Base-by-base conservation (phyloP, 2,113 vertebrate genomes). In the Labeo catla region DNA sequence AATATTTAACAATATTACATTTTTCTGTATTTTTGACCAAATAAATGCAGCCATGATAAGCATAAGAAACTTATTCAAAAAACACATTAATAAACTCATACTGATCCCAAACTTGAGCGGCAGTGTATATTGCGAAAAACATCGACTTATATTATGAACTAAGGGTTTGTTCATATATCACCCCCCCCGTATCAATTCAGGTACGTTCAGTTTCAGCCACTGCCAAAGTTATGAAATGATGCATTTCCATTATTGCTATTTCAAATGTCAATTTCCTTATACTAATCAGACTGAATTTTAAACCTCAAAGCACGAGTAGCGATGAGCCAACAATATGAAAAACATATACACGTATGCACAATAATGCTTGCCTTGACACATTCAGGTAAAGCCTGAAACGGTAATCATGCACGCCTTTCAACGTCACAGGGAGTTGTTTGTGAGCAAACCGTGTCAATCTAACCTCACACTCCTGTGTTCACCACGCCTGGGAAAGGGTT, bases 181-280 rank as follows among this genome's bases (percentile, higher is more conserved):
- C 28, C 19, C 70, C 16, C 16, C 4, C 68, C 6, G 49, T 77
- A 57, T 78, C 76, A 43, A 19, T 61, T 39, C 43, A 74, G 23
- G 11, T 39, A 34, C 11, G 34, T 13, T 43, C 36, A 63, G 54
- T 80, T 63, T 63, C 54, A 61, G 7, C 47, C 72, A 76, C 3
- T 6, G 23, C 10, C 63, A 23, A 23, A 50, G 77, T 80, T n/a
- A 43, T 39, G 76, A 78, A 59, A 80, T 15, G 10, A 8, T 80
- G 36, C 21, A 43, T 23, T 63, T 39, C 76, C 52, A 59, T n/a
- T 54, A 78, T 59, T 78, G 9, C 76, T 19, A 45, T 80, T 61
- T 16, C 13, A 65, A 65, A 66, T 57, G 23, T 47, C 61, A 65
- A 80, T 80, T 80, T 80, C 77, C 77, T 80, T 80, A 61, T 63